These are phyloP conservation scores for Galago senegalensis DNA, from an alignment of 2,797 vertebrate species.

Conservation along the genomic window DNA sequence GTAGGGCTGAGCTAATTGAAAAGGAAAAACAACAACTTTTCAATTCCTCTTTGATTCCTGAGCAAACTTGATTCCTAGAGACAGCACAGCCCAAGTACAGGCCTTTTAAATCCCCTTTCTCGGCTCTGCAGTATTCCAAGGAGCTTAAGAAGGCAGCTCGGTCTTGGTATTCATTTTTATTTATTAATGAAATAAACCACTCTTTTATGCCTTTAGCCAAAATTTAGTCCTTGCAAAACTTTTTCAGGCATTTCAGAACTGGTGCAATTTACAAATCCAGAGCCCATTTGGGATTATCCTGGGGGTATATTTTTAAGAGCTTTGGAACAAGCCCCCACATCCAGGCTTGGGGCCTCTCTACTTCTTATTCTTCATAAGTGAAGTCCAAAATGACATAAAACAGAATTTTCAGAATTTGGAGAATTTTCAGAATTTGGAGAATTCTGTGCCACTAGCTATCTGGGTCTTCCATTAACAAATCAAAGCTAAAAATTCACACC, in stretches of 20 bases:
- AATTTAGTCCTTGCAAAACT: not conserved
- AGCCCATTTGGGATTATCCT: not conserved
- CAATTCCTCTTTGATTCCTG: constrained; percentile 19
- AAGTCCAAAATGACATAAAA: not conserved
- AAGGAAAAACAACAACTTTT: not conserved
- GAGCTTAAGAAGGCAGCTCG: not conserved
- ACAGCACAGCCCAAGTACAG: not conserved
- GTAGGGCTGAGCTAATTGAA: not conserved
- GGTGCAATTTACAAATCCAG: not conserved
- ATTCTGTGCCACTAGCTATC: not conserved
- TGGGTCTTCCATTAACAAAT: not conserved
- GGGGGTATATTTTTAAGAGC: not conserved
- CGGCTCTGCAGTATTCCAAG: not conserved
- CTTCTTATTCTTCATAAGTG: not conserved
- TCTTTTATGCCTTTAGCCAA: not conserved
- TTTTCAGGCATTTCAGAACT: not conserved
- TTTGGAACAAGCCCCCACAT: not conserved
- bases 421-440: not conserved
- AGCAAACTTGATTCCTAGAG: not conserved
- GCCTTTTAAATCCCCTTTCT: not conserved
- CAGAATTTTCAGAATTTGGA: not conserved
- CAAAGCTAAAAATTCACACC: not conserved
- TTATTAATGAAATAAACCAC: not conserved
- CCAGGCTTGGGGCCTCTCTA: not conserved
- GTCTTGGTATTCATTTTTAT: not conserved